Percentiles rank a stretch among this genome's conserved stretches.
phyloP scores from a whole-genome alignment of 2,797 vertebrate species.

The Bradypodion ventrale region DNA sequence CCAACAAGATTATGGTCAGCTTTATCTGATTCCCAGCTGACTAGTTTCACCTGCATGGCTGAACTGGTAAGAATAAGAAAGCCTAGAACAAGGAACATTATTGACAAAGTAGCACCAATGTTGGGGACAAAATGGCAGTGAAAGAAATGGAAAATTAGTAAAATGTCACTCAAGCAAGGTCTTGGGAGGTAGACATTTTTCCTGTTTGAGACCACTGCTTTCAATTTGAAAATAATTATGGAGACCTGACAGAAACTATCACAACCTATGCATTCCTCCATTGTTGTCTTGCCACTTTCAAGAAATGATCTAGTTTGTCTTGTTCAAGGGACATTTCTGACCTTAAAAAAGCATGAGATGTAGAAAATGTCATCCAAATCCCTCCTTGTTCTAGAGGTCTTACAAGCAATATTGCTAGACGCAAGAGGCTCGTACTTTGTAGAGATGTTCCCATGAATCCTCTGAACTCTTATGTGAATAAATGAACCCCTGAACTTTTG shows the following conservation, averaged over 20 bases:
- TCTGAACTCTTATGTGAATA: conserved; percentile 26
- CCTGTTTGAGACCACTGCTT: background rate
- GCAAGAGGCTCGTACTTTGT: conserved; percentile 17
- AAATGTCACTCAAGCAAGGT: background rate
- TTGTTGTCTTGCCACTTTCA: background rate
- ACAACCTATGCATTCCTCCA: background rate
- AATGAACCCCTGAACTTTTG: conserved; percentile 36
- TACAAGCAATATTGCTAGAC: conserved; percentile 5
- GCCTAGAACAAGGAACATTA: background rate
- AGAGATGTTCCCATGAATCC: conserved; percentile 22
- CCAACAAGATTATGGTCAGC: background rate
- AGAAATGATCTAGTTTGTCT: background rate
- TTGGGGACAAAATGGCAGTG: background rate
- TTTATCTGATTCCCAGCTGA: background rate
- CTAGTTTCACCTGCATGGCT: background rate
- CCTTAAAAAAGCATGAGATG: conserved; percentile 8
- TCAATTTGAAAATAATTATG: background rate
- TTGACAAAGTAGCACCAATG: too few species aligned
- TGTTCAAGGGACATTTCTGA: background rate
- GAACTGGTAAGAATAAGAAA: background rate
- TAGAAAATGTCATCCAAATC: conserved; percentile 23
- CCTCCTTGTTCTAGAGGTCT: conserved; percentile 12
- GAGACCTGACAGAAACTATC: background rate
- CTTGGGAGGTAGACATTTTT: background rate
- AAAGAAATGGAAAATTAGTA: background rate